phyloP scores from a whole-genome alignment of 1,140 invertebrate genomes.

The Neodiprion fabricii region DNA sequence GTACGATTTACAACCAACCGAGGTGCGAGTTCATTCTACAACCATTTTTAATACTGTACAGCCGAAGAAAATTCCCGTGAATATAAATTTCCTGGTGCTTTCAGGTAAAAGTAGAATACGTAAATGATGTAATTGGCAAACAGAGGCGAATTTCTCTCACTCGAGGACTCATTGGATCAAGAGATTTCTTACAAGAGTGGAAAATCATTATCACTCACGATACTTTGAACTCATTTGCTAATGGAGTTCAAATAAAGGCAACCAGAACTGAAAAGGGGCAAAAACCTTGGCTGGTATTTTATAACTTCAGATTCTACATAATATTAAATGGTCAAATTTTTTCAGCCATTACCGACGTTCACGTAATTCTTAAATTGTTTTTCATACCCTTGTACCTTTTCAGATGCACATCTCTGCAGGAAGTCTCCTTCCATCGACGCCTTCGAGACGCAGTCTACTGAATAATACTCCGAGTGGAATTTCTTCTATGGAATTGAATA shows the following conservation, averaged over 20 bases:
- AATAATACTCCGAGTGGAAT: slow-evolving; percentile 48
- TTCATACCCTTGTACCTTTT: slow-evolving; percentile 11
- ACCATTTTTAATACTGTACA: neutral
- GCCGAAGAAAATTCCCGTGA: too few relatives aligned
- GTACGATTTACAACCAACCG: slow-evolving; percentile 40
- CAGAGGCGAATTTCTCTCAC: slow-evolving; percentile 47
- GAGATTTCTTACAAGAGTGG: slow-evolving; percentile 51
- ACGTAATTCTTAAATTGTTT: slow-evolving; percentile 19
- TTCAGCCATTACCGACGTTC: slow-evolving; percentile 2
- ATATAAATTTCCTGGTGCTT: neutral
- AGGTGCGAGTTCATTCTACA: slow-evolving; percentile 36
- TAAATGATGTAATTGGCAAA: slow-evolving; percentile 35
- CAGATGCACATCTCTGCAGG: slow-evolving; percentile 52
- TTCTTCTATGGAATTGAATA: slow-evolving; percentile 42
- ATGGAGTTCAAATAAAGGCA: slow-evolving; percentile 53
- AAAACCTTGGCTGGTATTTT: slow-evolving; percentile 48
- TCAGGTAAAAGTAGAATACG: slow-evolving; percentile 56
- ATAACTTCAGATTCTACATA: neutral
- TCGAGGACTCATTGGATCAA: slow-evolving; percentile 40
- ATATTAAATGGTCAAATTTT: slow-evolving; percentile 1
- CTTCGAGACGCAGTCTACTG: slow-evolving; percentile 55
- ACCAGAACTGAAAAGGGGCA: slow-evolving; percentile 39
- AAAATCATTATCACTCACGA: slow-evolving; percentile 51
- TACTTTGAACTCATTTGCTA: slow-evolving; percentile 44
- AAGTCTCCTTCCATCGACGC: slow-evolving; percentile 27